Conservation (phyloP, 2,888 invertebrate species). For the Hypomecis punctinalis region DNA sequence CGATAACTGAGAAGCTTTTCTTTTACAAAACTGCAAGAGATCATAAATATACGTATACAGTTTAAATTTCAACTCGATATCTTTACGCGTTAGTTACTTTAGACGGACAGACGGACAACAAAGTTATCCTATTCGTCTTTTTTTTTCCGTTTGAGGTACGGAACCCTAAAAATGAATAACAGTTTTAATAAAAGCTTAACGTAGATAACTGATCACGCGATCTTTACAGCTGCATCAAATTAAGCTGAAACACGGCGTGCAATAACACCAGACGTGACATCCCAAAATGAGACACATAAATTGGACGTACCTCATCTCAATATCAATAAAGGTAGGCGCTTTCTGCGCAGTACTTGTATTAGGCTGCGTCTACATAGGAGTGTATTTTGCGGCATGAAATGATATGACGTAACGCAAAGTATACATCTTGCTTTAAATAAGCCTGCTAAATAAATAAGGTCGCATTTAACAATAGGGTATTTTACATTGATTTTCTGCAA, state of each 20-base stretch:
- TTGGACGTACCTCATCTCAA: conserved; percentile 42
- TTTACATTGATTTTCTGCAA: too few species aligned
- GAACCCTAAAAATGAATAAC: neutral
- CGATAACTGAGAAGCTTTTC: too few species aligned
- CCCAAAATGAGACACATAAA: conserved; percentile 42
- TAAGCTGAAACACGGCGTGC: conserved; percentile 21
- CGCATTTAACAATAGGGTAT: too few species aligned
- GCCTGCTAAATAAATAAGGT: too few species aligned
- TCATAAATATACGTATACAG: too few species aligned
- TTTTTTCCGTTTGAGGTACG: too few species aligned
- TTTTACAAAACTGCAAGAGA: too few species aligned
- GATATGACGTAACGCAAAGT: neutral
- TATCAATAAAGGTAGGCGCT: conserved; percentile 44
- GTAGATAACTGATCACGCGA: neutral
- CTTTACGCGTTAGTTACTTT: too few species aligned
- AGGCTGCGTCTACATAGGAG: conserved; percentile 2
- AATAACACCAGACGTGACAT: conserved; percentile 32
- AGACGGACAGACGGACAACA: too few species aligned
- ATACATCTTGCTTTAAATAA: too few species aligned
- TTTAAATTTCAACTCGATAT: too few species aligned
- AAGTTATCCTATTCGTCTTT: too few species aligned
- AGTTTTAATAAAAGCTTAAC: neutral
- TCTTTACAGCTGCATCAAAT: conserved; percentile 21
- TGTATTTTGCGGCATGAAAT: neutral
- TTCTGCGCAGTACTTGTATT: conserved; percentile 30